phyloP scores from a whole-genome alignment of 2,113 vertebrate genomes.

The Dasyornis broadbenti region DNA sequence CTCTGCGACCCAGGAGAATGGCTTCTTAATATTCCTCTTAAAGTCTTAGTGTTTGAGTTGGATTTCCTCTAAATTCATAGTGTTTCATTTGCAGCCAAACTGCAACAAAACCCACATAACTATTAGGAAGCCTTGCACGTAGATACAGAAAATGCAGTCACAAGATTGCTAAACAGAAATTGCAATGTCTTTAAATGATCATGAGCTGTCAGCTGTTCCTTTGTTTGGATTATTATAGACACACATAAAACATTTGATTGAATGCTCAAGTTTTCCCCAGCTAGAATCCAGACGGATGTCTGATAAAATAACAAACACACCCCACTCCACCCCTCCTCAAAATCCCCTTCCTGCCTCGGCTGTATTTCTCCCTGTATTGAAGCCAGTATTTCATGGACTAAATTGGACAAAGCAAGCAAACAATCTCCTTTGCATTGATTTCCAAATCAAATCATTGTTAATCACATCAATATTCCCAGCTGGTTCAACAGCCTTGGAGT shows the following conservation, averaged over 20 bases:
- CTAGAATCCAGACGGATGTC: background rate
- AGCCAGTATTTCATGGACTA: background rate
- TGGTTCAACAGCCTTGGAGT: background rate
- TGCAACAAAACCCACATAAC: background rate
- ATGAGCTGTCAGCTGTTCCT: slow-evolving; percentile 46
- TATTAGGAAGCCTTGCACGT: background rate
- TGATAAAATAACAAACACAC: slow-evolving; percentile 1
- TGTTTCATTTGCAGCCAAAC: slow-evolving; percentile 1
- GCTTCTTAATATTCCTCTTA: background rate
- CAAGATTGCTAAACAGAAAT: slow-evolving; percentile 58
- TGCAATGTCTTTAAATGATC: slow-evolving; percentile 35
- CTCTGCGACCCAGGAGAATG: background rate
- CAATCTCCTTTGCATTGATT: slow-evolving; percentile 10
- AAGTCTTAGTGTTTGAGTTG: background rate
- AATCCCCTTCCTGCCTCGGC: background rate
- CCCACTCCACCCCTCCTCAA: background rate
- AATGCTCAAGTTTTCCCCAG: background rate
- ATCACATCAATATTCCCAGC: slow-evolving; percentile 12
- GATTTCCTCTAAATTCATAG: background rate
- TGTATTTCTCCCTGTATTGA: background rate
- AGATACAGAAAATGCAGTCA: slow-evolving; percentile 21
- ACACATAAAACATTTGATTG: slow-evolving; percentile 32
- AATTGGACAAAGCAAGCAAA: slow-evolving; percentile 23
- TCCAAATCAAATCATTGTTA: slow-evolving; percentile 38
- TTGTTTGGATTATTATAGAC: slow-evolving; percentile 45